Base-by-base conservation (phyloP, 2,888 invertebrate genomes). In the Phalangium opilio region DNA sequence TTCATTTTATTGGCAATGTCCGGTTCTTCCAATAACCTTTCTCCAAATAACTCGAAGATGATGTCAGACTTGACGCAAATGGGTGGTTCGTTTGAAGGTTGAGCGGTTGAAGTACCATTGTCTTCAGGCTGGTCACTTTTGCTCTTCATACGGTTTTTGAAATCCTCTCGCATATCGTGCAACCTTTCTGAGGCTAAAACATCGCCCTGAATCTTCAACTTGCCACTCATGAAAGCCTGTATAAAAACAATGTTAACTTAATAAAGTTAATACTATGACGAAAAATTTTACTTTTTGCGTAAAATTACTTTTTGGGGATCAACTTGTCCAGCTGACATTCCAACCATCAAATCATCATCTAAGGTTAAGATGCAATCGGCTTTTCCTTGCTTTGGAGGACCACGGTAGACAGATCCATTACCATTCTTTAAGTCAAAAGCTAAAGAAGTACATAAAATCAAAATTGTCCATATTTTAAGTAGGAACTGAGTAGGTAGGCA, bases 311-410 rank as follows among this genome's bases (percentile, higher is more conserved):
- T 63, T 56, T 68, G 68, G 21, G 68, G 63, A 55, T 69, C 65
- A 18, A 71, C 61, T 58, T 68, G 67, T 17, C 71, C 71, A 38
- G 60, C 54, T 10, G 62, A 73, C 61, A 93, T 73, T 47, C 81
- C 79, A 51, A 87, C 72, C 69, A 93, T 77, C 62, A 89, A 84
- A 41, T 75, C 75, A 65, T 95, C 93, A 14, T 81, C 75, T 2
- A 93, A 72, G 1, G 84, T 85, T 57, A 95, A 67, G 3, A 83
- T 87, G 36, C 85, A 83, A 61, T 84, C 86, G 1, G 84, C 78
- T 69, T 87, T 87, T 4, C 58, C 74, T 59, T 76, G 75, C 53
- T 67, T 66, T 2, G 86, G 81, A 48, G 75, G 72, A 8, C 90
- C 91, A 63, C 76, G 75, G 60, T 83, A 81, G 0, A 87, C 77